Conservation (phyloP, 2,113 vertebrate species). For the Dicerorhinus sumatrensis region DNA sequence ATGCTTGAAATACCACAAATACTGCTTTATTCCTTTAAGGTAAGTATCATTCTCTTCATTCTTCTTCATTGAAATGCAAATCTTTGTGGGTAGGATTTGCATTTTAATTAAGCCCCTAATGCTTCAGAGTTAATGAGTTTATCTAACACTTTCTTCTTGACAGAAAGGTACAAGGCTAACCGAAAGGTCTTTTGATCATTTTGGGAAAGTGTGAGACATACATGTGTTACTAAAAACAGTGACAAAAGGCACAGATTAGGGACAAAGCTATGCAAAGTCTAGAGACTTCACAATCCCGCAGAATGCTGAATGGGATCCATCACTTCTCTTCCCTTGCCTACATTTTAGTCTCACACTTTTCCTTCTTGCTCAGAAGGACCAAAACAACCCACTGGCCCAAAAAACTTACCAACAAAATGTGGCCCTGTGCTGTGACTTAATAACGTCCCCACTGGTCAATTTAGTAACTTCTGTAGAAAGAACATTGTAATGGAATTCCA, state of each 20-base stretch:
- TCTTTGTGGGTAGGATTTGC: slow-evolving; percentile 70
- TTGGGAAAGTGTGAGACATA: slow-evolving; percentile 32
- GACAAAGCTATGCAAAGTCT: neutral
- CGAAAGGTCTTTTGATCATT: slow-evolving; percentile 67
- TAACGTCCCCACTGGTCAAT: neutral
- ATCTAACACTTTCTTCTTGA: slow-evolving; percentile 71
- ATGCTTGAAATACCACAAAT: slow-evolving; percentile 51
- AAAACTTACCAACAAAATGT: neutral
- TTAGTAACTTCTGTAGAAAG: neutral
- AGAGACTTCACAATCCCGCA: neutral
- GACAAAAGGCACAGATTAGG: slow-evolving; percentile 51
- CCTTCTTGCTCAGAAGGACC: neutral
- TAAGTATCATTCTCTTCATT: slow-evolving; percentile 63
- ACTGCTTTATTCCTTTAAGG: slow-evolving; percentile 57
- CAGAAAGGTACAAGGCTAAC: slow-evolving; percentile 61
- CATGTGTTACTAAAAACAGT: slow-evolving; percentile 57
- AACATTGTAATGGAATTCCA: neutral
- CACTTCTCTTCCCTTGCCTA: neutral
- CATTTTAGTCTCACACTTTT: neutral
- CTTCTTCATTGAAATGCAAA: slow-evolving; percentile 75
- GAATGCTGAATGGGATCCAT: neutral
- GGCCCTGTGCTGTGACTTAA: neutral
- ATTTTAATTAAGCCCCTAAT: slow-evolving; percentile 77
- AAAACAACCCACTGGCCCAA: neutral
- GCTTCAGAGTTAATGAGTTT: slow-evolving; percentile 76